Base-by-base conservation (phyloP, 1,140 invertebrate genomes). In the Polypedilum vanderplanki region DNA sequence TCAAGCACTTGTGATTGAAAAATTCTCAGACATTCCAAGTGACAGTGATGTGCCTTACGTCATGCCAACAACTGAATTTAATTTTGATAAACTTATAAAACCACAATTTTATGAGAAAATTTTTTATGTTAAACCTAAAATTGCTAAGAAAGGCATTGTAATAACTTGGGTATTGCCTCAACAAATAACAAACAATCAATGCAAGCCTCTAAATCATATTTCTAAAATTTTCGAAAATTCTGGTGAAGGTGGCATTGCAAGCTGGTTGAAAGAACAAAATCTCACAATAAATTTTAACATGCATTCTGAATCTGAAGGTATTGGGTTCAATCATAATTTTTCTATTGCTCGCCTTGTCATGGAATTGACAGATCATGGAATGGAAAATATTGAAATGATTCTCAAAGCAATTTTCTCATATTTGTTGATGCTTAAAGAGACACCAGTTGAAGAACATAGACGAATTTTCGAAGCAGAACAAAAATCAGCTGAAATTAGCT, bases 341-440 rank as follows among this genome's bases (percentile, higher is more conserved):
- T 85, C 88, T 5, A 83, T 94, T 70, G 95, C 96, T 80, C 88
- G 84, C 22, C 82, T 96, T 1, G 88, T 87, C 77, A 85, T 97
- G 15, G 86, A 88, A 24, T 10, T 57, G 7, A 57, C 46, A 12
- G 46, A 57, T n/a, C 15, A 57, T 57, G 46, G 46, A 57, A 5
- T 57, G 10, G 81, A 88, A 65, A 87, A 94, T 77, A 79, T 93
- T 12, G 84, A 88, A 65, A 85, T n/a, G 86, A 85, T 94, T 3
- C 81, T 94, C 0, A 84, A 87, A 17, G 83, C 88, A 9, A 85
- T 89, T 8, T 94, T 92, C 83, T 85, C 88, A 12, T 95, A 92
- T 77, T 84, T 96, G 0, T 90, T 89, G 77, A 85, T 95, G 79
- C 77, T 95, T 41, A 84, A 84, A 73, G 80, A 83, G 76, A 15